A percentile compares a stretch with the other conserved stretches of the same genome.
Conservation (phyloP, 2,113 vertebrate genomes). For the Hippoglossus stenolepis region DNA sequence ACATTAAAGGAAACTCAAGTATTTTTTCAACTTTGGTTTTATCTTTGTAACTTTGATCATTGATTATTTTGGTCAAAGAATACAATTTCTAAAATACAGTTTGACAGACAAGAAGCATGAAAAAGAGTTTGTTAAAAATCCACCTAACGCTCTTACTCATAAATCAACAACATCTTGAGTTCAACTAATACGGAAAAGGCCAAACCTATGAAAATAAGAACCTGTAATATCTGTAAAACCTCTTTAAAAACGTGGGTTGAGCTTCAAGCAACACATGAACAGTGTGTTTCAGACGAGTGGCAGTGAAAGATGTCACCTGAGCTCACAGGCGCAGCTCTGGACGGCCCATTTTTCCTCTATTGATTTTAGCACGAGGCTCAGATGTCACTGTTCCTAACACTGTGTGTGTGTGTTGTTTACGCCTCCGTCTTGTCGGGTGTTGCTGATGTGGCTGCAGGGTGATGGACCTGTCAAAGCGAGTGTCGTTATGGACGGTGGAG, state of each 20-base stretch:
- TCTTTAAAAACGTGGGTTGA: not conserved
- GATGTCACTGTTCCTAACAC: not conserved
- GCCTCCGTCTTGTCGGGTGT: not conserved
- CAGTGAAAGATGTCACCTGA: not conserved
- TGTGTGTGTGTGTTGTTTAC: not conserved
- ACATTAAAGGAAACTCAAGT: no score
- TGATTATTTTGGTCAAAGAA: no score
- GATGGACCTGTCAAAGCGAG: constrained; percentile 69
- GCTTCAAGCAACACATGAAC: no score
- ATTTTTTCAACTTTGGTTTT: no score
- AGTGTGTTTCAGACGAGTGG: not conserved
- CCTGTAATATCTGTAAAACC: not conserved
- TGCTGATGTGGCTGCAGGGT: not conserved
- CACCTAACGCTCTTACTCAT: no score
- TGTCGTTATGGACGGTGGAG: constrained; percentile 78
- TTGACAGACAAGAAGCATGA: no score
- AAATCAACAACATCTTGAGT: no score
- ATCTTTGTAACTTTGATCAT: no score
- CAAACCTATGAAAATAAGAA: not conserved
- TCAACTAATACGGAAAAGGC: no score
- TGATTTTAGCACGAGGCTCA: not conserved
- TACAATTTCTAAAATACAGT: no score
- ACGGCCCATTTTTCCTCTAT: not conserved
- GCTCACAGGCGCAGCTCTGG: no score
- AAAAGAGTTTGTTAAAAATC: no score